Evolutionary conservation across 2,888 invertebrate genomes (phyloP).

Genomic region (Leptothorax acervorum): DNA sequence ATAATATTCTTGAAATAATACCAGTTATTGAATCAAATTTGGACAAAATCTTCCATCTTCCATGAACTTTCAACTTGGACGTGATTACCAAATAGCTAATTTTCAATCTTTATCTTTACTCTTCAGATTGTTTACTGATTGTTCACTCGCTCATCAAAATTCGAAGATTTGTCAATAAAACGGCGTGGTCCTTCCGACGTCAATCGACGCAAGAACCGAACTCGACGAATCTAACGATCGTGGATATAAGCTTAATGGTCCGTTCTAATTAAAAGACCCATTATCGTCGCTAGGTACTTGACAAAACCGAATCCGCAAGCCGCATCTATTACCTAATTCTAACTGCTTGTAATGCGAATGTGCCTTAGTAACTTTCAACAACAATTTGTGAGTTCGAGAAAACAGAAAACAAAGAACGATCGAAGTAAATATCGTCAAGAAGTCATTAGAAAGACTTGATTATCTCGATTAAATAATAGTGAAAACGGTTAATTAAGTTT

Average conservation of each 20-base stretch:
- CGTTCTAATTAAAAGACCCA: slow-evolving; percentile 77
- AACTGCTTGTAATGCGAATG: slow-evolving; percentile 45
- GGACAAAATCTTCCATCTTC: not conserved
- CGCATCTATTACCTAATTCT: slow-evolving; percentile 68
- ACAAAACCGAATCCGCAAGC: slow-evolving; percentile 68
- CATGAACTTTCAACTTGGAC: not conserved
- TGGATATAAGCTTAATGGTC: slow-evolving; percentile 73
- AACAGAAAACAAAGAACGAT: slow-evolving; percentile 13
- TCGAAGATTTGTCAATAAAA: slow-evolving; percentile 53
- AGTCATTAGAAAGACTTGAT: slow-evolving; percentile 29
- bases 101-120: not conserved
- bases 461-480: slow-evolving; percentile 39
- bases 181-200: slow-evolving; percentile 46
- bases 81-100: not conserved
- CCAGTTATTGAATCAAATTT: not conserved
- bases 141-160: not conserved
- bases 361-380: slow-evolving; percentile 19
- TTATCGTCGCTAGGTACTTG: slow-evolving; percentile 68
- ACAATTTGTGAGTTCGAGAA: not conserved
- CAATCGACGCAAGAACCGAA: slow-evolving; percentile 60
- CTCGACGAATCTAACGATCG: slow-evolving; percentile 65
- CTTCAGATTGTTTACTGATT: slow-evolving; percentile 46
- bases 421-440: not conserved
- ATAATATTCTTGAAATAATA: not conserved
- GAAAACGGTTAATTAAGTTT: slow-evolving; percentile 36